Base-by-base conservation (phyloP, 2,888 invertebrate genomes). In the Lamproptera curius region DNA sequence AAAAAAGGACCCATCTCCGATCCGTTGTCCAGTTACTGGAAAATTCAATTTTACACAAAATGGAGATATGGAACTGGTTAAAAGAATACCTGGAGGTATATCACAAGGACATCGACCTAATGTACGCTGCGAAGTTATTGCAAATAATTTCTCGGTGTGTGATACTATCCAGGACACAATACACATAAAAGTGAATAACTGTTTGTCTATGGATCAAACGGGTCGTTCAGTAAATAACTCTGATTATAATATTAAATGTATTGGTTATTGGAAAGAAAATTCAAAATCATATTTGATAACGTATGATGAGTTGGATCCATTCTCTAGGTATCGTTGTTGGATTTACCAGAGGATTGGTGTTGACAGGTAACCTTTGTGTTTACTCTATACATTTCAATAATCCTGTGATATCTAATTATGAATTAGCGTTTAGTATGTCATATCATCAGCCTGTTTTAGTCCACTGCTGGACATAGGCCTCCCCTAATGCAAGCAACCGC, bases 231-330 rank as follows among this genome's bases (percentile, higher is more conserved):
- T 97, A 50, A 98, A 98, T 84, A 97, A 96, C 72, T 97, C 98
- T 1, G 98, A 99, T 89, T 97, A 97, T 70, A 94, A 92, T 73
- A 94, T 99, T 94, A 97, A 97, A 72, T 99, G 99, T 71, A 97
- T 99, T 61, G 98, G 98, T 0, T 98, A 92, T 77, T 99, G 98
- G 97, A 97, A 98, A 76, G 98, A 99, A 75, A 98, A 99, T 88
- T 90, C 98, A 28, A 96, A 95, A 73, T 98, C 98, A 0, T 98
- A 98, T 76, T 84, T 99, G 35, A 95, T 99, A 46, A 99, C 98
- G 0, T 97, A 95, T 74, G 98, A 99, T 74, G 97, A 97, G 70
- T 89, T 98, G 63, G 98, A 99, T 88, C 96, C 98, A 0, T 94
- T 96, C 66, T 97, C 97, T 2, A 96, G 94, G 73, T 99, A 97